Evolutionary conservation across 2,888 invertebrate genomes (phyloP).

Genomic region (Heliconius erato): DNA sequence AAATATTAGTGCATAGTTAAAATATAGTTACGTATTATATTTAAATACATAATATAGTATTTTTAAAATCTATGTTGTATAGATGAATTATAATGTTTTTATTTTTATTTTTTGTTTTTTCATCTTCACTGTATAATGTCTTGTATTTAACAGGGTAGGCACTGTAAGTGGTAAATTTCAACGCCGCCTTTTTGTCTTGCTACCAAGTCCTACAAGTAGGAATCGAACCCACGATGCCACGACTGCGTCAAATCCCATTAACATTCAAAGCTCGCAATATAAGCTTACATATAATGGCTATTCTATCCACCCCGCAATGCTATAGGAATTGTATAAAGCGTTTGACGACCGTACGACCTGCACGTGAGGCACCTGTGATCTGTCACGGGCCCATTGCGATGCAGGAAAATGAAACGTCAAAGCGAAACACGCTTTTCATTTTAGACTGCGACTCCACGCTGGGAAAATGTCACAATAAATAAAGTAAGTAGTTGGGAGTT

Average conservation of each 20-base stretch:
- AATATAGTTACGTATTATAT: too few relatives aligned
- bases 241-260: too few relatives aligned
- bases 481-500: neutral
- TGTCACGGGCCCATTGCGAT: conserved; percentile 30
- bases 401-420: conserved; percentile 44
- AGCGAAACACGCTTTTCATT: conserved; percentile 35
- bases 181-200: too few relatives aligned
- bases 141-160: too few relatives aligned
- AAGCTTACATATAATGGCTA: neutral
- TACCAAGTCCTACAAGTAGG: too few relatives aligned
- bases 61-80: neutral
- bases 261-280: neutral
- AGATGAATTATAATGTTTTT: too few relatives aligned
- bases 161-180: too few relatives aligned
- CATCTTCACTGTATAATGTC: too few relatives aligned
- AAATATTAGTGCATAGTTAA: neutral
- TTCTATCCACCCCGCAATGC: neutral
- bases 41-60: neutral
- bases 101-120: too few relatives aligned
- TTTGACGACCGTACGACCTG: neutral
- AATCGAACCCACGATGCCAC: too few relatives aligned
- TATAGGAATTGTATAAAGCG: neutral
- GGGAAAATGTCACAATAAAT: conserved; percentile 16
- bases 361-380: conserved; percentile 36
- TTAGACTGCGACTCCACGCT: conserved; percentile 23